phyloP scores from a whole-genome alignment of 2,888 invertebrate genomes.

The Eristalinus sepulchralis region DNA sequence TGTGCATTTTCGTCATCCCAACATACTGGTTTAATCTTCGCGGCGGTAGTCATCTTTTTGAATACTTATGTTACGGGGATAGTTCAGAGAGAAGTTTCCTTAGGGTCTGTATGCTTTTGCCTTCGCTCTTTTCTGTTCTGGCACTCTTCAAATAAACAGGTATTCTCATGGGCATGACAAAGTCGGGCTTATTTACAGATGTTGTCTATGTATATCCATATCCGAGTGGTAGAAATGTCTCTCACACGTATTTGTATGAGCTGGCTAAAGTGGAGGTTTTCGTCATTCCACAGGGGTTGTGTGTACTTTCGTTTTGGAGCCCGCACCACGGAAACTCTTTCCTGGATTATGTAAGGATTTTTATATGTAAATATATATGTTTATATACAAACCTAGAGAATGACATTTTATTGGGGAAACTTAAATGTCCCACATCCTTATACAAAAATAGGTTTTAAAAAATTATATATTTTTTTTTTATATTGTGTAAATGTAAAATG shows the following conservation, averaged over 20 bases:
- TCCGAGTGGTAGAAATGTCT: constrained; percentile 61
- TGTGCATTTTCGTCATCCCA: not conserved
- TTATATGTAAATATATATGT: constrained; percentile 46
- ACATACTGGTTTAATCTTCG: constrained; percentile 30
- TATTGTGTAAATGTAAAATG: no score
- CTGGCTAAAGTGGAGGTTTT: constrained; percentile 59
- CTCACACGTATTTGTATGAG: constrained; percentile 53
- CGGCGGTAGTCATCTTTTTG: constrained; percentile 66
- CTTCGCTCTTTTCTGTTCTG: constrained; percentile 47
- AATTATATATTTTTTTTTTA: no score
- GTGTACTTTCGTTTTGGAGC: constrained; percentile 26
- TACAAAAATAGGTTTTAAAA: constrained; percentile 41
- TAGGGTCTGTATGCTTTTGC: constrained; percentile 43
- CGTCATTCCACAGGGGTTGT: constrained; percentile 49
- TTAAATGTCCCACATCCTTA: constrained; percentile 65
- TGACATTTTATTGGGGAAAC: constrained; percentile 67
- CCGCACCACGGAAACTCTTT: constrained; percentile 48
- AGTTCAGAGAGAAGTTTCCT: constrained; percentile 63
- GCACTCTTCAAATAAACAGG: constrained; percentile 64
- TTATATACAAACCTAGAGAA: constrained; percentile 55
- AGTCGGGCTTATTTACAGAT: constrained; percentile 70
- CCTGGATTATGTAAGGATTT: constrained; percentile 38
- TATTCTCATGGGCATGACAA: constrained; percentile 56
- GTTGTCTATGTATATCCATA: constrained; percentile 68
- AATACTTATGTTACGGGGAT: constrained; percentile 55